phyloP scores from a whole-genome alignment of 2,888 invertebrate species.

The Thymelicus acteon region DNA sequence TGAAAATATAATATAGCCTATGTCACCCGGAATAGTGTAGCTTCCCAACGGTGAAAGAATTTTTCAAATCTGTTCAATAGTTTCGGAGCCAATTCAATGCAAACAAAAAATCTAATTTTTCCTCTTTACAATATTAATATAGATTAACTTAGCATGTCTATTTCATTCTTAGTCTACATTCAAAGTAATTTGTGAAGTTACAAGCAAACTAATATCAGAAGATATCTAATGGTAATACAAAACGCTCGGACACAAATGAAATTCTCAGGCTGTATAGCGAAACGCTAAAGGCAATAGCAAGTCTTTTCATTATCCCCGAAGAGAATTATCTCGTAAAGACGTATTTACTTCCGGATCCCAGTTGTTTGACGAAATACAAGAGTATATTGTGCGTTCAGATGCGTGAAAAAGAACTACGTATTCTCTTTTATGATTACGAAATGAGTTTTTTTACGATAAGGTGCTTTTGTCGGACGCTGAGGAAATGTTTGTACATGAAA shows the following conservation, averaged over 20 bases:
- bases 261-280: slow-evolving; percentile 12
- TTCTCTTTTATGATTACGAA: slow-evolving; percentile 14
- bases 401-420: slow-evolving; percentile 9
- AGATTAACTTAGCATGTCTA: too few species aligned
- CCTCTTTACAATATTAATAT: too few species aligned
- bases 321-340: slow-evolving; percentile 35
- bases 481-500: background rate
- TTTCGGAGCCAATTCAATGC: too few species aligned
- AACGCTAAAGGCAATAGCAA: slow-evolving; percentile 11
- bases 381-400: slow-evolving; percentile 1
- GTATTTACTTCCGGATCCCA: slow-evolving; percentile 31
- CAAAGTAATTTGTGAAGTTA: background rate
- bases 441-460: slow-evolving; percentile 14
- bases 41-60: too few species aligned
- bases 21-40: too few species aligned
- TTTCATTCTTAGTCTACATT: background rate
- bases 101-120: too few species aligned
- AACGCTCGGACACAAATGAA: slow-evolving; percentile 20
- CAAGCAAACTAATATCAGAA: background rate
- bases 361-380: slow-evolving; percentile 21
- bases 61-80: too few species aligned
- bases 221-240: background rate
- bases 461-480: slow-evolving; percentile 1
- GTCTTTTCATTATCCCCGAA: slow-evolving; percentile 34
- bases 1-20: too few species aligned